Evolutionary conservation across 1,140 invertebrate species (phyloP).

Genomic region (Calephelis nemesis): DNA sequence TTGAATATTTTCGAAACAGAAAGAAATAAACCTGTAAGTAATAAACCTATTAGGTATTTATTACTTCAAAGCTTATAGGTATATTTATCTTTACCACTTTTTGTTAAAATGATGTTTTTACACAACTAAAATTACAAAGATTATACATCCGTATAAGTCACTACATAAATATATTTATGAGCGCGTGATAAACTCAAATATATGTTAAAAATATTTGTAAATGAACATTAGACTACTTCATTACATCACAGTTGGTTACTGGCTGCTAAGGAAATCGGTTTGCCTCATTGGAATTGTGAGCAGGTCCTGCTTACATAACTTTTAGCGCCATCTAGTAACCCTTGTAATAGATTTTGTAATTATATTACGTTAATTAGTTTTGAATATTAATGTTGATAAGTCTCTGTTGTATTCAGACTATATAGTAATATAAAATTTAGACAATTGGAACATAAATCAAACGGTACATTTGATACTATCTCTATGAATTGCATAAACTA

Average conservation of each 20-base stretch:
- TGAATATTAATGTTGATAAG: too few relatives aligned
- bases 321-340: slow-evolving; percentile 47
- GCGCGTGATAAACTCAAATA: neutral
- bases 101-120: too few relatives aligned
- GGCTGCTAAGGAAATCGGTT: slow-evolving; percentile 44
- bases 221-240: neutral
- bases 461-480: neutral
- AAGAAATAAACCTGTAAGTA: too few relatives aligned
- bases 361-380: slow-evolving; percentile 24
- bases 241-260: slow-evolving; percentile 42
- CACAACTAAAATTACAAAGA: too few relatives aligned
- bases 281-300: slow-evolving; percentile 53
- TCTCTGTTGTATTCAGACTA: neutral
- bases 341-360: slow-evolving; percentile 33
- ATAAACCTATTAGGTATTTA: too few relatives aligned
- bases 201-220: neutral
- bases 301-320: slow-evolving; percentile 55
- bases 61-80: too few relatives aligned
- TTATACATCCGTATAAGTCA: too few relatives aligned
- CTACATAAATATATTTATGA: neutral
- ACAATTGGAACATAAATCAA: slow-evolving; percentile 4
- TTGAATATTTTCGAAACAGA: too few relatives aligned
- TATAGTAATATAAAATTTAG: neutral
- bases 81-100: too few relatives aligned
- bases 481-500: neutral